Percentiles rank a stretch among this genome's conserved stretches.
These are phyloP conservation scores for Conus ventricosus DNA, from an alignment of 1,140 invertebrate species.

Conservation along the genomic window DNA sequence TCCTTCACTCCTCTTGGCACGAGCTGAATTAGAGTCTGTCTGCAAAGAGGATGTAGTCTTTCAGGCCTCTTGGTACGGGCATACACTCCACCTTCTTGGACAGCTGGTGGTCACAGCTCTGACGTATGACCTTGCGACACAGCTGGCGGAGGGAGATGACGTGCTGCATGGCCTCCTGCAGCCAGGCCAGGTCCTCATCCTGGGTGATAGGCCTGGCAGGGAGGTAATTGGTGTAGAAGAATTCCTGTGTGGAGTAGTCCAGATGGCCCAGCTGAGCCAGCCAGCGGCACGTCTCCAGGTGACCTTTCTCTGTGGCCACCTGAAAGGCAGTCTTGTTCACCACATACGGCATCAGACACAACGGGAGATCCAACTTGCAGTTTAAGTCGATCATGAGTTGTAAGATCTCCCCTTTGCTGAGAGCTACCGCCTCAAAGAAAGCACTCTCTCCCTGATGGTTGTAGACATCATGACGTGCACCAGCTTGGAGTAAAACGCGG, in stretches of 20 bases:
- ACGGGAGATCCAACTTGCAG: conserved; percentile 71
- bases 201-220: conserved; percentile 59
- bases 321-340: conserved; percentile 71
- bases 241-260: conserved; percentile 63
- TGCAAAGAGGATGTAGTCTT: conserved; percentile 64
- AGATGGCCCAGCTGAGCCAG: conserved; percentile 68
- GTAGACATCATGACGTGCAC: conserved; percentile 71
- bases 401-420: conserved; percentile 70
- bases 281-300: conserved; percentile 70
- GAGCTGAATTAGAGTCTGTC: too few relatives aligned
- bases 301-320: conserved; percentile 70
- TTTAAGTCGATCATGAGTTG: conserved; percentile 70
- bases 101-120: conserved; percentile 64
- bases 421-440: conserved; percentile 69
- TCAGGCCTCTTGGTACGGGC: conserved; percentile 68
- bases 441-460: conserved; percentile 74
- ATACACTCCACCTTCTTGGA: conserved; percentile 60
- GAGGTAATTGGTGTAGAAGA: conserved; percentile 65
- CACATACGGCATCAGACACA: conserved; percentile 70
- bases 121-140: conserved; percentile 68
- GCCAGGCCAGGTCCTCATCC: conserved; percentile 62
- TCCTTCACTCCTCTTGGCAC: too few relatives aligned
- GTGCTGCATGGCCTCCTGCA: conserved; percentile 62
- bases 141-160: conserved; percentile 66
- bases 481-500: conserved; percentile 77